Base-by-base conservation (phyloP, 2,888 invertebrate genomes). In the Agrilus mali region DNA sequence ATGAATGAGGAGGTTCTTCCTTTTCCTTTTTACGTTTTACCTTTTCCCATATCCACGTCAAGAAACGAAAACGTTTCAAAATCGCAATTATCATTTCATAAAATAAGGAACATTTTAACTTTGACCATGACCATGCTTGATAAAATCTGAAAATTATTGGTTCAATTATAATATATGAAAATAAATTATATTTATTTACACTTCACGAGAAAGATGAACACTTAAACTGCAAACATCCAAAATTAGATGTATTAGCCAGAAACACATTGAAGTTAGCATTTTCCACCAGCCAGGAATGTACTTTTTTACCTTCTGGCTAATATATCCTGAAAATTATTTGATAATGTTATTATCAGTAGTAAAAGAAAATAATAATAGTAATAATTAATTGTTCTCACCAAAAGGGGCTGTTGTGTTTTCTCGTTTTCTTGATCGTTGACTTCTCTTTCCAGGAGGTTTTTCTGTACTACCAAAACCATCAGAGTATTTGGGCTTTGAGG, bases 181-280 rank as follows among this genome's bases (percentile, higher is more conserved):
- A 37, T 12, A n/a, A 10, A n/a, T 38, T 47, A 47, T n/a, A 47
- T 43, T 22, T 52, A 78, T 81, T 79, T 69, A 82, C 83, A 82
- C 69, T 60, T 83, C 81, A 64, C 79, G 73, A 43, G 77, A 72
- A 47, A 84, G 72, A 62, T 82, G 80, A 33, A 76, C 69, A 60
- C 86, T 88, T 72, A 89, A 79, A 46, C 80, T 79, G 53, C 82
- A 77, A 53, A 88, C 83, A 63, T 89, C 88, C 20, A 80, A 83
- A 17, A 89, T 73, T 54, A 89, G 69, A 67, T 82, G 80, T 50
- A 83, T 69, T 46, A 89, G 75, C 89, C 89, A 89, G 45, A 78
- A 71, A 43, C 85, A 63, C 44, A 86, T 76, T 55, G 70, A 70
- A 32, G 73, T 60, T 45, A 68, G 64, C 44, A 74, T 61, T 62